Evolutionary conservation across 2,113 vertebrate species (phyloP).

Genomic region (Mohoua ochrocephala): DNA sequence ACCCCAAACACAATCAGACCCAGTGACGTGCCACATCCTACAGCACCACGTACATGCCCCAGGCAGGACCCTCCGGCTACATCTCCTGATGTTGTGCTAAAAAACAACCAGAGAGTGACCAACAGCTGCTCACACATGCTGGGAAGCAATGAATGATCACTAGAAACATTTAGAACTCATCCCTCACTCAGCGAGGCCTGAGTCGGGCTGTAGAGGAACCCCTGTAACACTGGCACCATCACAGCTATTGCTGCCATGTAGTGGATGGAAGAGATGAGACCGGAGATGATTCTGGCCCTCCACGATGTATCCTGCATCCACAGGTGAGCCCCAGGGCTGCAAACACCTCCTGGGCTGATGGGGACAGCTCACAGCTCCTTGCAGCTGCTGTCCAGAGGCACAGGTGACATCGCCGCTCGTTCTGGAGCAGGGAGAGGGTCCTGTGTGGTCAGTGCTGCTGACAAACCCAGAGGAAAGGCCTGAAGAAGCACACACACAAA

Average conservation of each 20-base stretch:
- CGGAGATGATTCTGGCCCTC: neutral
- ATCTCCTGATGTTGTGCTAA: neutral
- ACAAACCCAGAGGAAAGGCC: neutral
- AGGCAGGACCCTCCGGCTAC: neutral
- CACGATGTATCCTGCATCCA: rapidly evolving
- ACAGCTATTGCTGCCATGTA: neutral
- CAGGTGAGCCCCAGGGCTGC: neutral
- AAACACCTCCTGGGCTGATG: neutral
- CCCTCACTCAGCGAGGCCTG: neutral
- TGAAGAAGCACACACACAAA: neutral
- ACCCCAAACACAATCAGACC: neutral
- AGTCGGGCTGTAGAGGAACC: neutral
- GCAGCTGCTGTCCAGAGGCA: neutral
- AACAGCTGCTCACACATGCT: neutral
- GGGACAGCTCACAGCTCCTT: neutral
- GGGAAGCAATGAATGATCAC: neutral
- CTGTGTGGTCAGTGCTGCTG: neutral
- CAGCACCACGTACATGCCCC: rapidly evolving
- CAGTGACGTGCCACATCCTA: neutral
- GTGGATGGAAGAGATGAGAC: neutral
- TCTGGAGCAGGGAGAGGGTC: neutral
- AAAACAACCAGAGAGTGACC: neutral
- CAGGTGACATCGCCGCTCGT: rapidly evolving
- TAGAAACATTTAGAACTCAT: neutral
- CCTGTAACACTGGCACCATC: neutral